phyloP scores from a whole-genome alignment of 2,113 vertebrate genomes.

The Atlantisia rogersi region DNA sequence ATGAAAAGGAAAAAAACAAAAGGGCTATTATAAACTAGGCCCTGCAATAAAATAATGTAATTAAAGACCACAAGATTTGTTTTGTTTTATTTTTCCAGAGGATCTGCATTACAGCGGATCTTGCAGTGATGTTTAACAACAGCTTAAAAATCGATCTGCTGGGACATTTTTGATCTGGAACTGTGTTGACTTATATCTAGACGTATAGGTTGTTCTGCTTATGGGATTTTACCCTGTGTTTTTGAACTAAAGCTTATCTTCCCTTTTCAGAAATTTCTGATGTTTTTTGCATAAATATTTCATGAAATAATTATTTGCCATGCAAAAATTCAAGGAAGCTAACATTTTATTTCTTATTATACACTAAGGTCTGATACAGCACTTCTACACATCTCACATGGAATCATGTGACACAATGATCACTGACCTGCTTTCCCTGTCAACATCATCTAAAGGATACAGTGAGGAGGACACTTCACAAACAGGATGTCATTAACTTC shows the following conservation, averaged over 20 bases:
- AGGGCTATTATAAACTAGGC: background rate
- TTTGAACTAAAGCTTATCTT: background rate
- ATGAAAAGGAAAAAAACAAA: background rate
- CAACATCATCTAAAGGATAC: background rate
- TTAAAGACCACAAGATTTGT: background rate
- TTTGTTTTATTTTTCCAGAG: background rate
- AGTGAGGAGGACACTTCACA: background rate
- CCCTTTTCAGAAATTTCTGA: background rate
- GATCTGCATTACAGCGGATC: background rate
- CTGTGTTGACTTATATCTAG: background rate
- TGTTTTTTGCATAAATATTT: background rate
- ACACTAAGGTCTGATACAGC: background rate
- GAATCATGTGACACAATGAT: background rate
- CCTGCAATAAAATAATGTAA: background rate
- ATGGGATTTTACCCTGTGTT: background rate
- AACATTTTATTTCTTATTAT: background rate
- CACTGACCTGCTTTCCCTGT: background rate
- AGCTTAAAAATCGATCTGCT: background rate
- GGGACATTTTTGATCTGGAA: background rate
- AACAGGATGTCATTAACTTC: background rate
- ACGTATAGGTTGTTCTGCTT: background rate
- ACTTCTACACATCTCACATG: background rate
- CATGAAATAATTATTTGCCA: background rate
- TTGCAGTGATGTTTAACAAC: background rate
- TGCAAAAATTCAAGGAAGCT: background rate